Percentiles rank a stretch among this genome's conserved stretches.
These are phyloP conservation scores for Hoplostethus atlanticus DNA, from an alignment of 2,797 vertebrate genomes.

Conservation along the genomic window DNA sequence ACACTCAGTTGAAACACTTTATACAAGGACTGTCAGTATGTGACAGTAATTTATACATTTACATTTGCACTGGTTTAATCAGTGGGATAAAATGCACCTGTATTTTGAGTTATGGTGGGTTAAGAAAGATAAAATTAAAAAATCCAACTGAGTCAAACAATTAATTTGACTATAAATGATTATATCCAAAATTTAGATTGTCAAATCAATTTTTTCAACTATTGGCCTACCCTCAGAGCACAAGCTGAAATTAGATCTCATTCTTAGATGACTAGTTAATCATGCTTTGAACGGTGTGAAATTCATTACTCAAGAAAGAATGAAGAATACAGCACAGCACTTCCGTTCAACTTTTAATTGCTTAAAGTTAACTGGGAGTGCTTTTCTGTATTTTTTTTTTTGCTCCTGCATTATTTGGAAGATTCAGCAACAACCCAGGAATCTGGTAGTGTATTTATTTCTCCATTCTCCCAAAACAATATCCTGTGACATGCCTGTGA, in stretches of 20 bases:
- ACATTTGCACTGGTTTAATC: neutral
- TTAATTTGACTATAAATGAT: neutral
- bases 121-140: too few species aligned
- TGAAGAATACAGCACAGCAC: neutral
- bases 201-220: neutral
- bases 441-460: neutral
- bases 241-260: neutral
- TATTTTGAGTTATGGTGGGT: neutral
- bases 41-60: conserved; percentile 16
- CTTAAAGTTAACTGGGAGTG: conserved; percentile 5
- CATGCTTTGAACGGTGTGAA: conserved; percentile 3
- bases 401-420: conserved; percentile 12
- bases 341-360: neutral
- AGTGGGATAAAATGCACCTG: neutral
- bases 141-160: neutral
- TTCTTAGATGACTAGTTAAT: neutral
- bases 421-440: conserved; percentile 12
- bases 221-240: neutral
- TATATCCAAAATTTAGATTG: neutral
- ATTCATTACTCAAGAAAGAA: neutral
- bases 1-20: conserved; percentile 3
- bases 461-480: neutral
- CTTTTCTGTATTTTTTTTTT: neutral
- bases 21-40: conserved; percentile 6
- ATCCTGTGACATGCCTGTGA: conserved; percentile 4